phyloP scores from a whole-genome alignment of 1,140 invertebrate genomes.

The Semibalanus balanoides region DNA sequence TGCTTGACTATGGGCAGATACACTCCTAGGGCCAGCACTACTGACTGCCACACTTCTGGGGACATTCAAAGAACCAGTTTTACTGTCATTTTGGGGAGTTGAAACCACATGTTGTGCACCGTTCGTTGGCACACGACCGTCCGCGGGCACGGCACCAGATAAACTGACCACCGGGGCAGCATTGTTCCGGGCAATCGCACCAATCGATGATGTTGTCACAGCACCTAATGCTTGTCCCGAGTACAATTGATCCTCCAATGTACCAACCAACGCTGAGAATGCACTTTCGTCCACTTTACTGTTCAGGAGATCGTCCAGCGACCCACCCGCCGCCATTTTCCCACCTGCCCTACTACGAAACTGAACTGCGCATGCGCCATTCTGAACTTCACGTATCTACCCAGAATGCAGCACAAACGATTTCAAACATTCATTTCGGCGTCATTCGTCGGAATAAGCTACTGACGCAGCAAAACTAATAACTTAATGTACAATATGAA shows the following conservation, averaged over 20 bases:
- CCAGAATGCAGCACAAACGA: neutral
- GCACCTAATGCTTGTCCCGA: neutral
- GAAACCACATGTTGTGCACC: neutral
- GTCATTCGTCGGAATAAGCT: neutral
- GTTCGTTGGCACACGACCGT: neutral
- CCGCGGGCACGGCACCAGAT: neutral
- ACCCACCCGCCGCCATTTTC: conserved; percentile 6
- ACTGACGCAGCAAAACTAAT: neutral
- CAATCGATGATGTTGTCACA: neutral
- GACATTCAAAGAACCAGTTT: neutral
- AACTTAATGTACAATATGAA: neutral
- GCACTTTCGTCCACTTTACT: neutral
- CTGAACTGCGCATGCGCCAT: conserved; percentile 1
- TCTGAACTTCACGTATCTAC: neutral
- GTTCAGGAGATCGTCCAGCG: neutral
- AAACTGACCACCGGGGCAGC: neutral
- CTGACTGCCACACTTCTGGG: neutral
- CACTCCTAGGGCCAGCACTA: neutral
- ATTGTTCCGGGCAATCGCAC: neutral
- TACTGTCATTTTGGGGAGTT: neutral
- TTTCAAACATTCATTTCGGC: neutral
- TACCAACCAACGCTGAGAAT: neutral
- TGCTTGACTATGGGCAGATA: neutral
- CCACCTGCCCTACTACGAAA: conserved; percentile 4
- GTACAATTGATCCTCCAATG: conserved; percentile 5